Evolutionary conservation across 1,140 invertebrate species (phyloP).

Genomic region (Sinonovacula constricta): DNA sequence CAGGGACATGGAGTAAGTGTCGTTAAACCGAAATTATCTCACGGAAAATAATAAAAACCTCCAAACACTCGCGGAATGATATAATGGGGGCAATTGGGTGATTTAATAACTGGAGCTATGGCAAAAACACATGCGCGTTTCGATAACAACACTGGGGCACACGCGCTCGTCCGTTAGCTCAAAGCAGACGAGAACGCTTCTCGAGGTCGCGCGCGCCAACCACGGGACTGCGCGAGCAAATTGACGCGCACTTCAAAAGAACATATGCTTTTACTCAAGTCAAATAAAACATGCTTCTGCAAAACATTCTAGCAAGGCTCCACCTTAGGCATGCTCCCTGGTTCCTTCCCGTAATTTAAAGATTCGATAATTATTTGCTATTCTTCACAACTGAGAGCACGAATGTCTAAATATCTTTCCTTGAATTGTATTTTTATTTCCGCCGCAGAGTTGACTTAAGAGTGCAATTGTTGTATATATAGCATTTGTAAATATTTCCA

Average conservation of each 20-base stretch:
- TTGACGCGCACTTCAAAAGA: neutral
- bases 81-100: neutral
- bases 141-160: neutral
- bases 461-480: no score
- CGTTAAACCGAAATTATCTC: neutral
- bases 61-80: neutral
- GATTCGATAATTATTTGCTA: no score
- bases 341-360: no score
- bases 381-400: no score
- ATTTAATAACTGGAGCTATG: neutral
- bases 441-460: neutral
- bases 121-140: neutral
- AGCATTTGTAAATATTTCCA: no score
- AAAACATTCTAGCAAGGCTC: neutral
- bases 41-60: neutral
- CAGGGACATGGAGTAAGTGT: neutral
- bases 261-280: neutral
- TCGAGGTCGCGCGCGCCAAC: neutral
- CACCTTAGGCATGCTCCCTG: neutral
- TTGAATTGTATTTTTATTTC: neutral
- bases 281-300: neutral
- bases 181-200: neutral
- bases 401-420: neutral
- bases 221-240: neutral
- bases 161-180: neutral